These are phyloP conservation scores for Pararge aegeria DNA, from an alignment of 1,140 invertebrate genomes.

Conservation along the genomic window DNA sequence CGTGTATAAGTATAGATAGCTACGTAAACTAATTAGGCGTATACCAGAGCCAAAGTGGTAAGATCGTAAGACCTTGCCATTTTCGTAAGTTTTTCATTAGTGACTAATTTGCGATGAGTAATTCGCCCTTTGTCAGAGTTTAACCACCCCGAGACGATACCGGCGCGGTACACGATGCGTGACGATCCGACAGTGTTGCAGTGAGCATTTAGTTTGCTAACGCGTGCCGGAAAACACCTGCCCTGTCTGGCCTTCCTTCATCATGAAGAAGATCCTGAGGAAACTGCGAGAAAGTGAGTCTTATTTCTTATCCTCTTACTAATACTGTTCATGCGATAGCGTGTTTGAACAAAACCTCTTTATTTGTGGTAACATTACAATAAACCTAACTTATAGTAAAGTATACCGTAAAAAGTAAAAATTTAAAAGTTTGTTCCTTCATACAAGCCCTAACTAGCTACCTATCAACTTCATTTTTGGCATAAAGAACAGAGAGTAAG, in stretches of 20 bases:
- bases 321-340: too few species aligned
- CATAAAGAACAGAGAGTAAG: too few species aligned
- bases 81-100: conserved; percentile 17
- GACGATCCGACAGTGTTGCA: conserved; percentile 36
- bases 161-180: conserved; percentile 47
- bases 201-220: conserved; percentile 41
- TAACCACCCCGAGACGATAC: conserved; percentile 51
- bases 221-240: conserved; percentile 61
- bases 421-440: too few species aligned
- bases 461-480: too few species aligned
- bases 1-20: too few species aligned
- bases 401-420: too few species aligned
- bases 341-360: too few species aligned
- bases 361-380: too few species aligned
- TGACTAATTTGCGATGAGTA: conserved; percentile 35
- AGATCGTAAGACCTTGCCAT: conserved; percentile 13
- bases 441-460: too few species aligned
- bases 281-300: conserved; percentile 59
- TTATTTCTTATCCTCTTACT: conserved; percentile 5
- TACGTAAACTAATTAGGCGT: neutral
- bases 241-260: conserved; percentile 16
- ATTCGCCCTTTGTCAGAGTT: conserved; percentile 50
- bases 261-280: conserved; percentile 59
- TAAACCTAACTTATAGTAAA: too few species aligned
- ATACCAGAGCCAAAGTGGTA: neutral